Base-by-base conservation (phyloP, 2,797 vertebrate genomes). In the Poecilia gillii region DNA sequence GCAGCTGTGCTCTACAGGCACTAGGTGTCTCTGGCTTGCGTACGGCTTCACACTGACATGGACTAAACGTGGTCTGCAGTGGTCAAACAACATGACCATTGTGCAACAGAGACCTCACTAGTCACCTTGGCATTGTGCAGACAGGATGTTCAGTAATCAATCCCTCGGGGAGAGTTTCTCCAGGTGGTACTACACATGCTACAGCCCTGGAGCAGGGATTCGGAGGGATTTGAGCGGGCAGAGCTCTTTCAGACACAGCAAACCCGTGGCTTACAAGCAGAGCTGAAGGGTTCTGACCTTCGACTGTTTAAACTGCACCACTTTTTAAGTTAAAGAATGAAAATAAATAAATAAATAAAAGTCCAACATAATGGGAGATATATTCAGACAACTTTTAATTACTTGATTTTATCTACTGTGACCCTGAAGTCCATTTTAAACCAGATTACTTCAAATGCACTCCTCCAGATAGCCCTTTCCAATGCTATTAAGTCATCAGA, bases 131-230 rank as follows among this genome's bases (percentile, higher is more conserved):
- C 91, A 88, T 82, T 75, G 68, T 72, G 86, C 88, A 86, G 92
- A 91, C 94, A 93, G 92, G 93, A 94, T 93, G 92, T 91, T 81
- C 90, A 90, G 89, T 94, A 92, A 94, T 95, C 92, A 91, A 89
- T 91, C 93, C 93, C 91, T 91, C 78, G 57, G 91, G 90, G 92
- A 89, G 93, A 89, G 86, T 90, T 93, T 92, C 93, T 92, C 89
- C 90, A 91, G 93, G 91, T 94, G 93, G 95, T 94, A 92, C 93
- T 87, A 90, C 87, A 53, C 90, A 91, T 85, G 90, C 85, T 91
- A 87, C 86, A 87, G 89, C 85, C 83, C 76, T 76, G 82, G 90
- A 88, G 86, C 83, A 82, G 82, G 89, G 91, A 93, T 90, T 91
- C 83, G 53, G 81, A 87, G 86, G 92, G 90, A 91, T 91, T 93